Base-by-base conservation (phyloP, 2,888 invertebrate species). In the Polydrusus cervinus region DNA sequence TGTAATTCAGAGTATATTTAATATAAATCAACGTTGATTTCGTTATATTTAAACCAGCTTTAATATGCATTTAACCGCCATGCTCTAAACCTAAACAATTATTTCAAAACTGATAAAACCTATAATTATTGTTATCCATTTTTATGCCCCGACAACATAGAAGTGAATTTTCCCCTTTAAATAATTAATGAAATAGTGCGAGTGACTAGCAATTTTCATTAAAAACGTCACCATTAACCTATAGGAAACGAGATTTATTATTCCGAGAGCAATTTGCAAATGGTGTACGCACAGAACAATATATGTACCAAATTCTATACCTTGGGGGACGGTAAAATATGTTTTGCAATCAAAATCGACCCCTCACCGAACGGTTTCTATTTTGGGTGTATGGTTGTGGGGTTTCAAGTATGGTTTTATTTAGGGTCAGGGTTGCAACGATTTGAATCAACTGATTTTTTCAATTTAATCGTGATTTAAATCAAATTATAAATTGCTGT, bases 291-390 rank as follows among this genome's bases (percentile, higher is more conserved):
- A 65, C 13, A 57, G 75, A 62, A 75, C 75, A 75, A 75, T 75
- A 30, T 64, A 75, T 34, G 75, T 72, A 64, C 75, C 75, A 65
- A 75, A 75, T 75, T 75, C 75, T 72, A 75, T 72, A 75, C 75
- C 75, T 13, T n/a, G 66, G 75, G 71, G 75, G 75, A 67, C 75
- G 75, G 61, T 75, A 75, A 75, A 75, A 75, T 75, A 75, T 75
- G 75, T 75, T 71, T 75, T 67, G 75, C 71, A 75, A 75, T 75
- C 75, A 75, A 75, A 75, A 53, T 75, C 75, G 55, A 62, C 75
- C 71, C 74, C 75, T 47, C 30, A 60, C 66, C 30, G 66, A 55
- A 65, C 65, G 30, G 67, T 51, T 67, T 13, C 51, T 43, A 45
- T 43, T 49, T 18, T 40, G 38, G 34, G 9, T 18, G n/a, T 65